Conservation (phyloP, 2,888 invertebrate species). For the Balanococcus diminutus region DNA sequence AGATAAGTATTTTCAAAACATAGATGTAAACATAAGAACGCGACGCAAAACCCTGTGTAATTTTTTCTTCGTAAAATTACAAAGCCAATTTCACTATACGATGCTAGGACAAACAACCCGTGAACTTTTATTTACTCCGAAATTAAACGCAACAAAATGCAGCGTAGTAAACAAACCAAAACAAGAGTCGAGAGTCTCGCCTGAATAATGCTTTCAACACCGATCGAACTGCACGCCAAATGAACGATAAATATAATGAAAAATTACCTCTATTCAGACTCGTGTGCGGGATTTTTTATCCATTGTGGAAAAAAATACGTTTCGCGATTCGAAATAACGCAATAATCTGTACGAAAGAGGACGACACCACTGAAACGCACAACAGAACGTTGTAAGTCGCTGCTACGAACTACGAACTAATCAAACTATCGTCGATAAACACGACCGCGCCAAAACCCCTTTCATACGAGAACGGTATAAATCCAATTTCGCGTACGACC, state of each 20-base stretch:
- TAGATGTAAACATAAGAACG: background rate
- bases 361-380: background rate
- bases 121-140: too few species aligned
- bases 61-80: too few species aligned
- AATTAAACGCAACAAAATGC: background rate
- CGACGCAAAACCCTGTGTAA: background rate
- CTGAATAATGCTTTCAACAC: too few species aligned
- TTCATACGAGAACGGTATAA: background rate
- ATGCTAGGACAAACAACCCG: too few species aligned
- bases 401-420: constrained; percentile 28
- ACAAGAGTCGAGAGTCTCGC: too few species aligned
- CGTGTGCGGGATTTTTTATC: background rate
- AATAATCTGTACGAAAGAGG: background rate
- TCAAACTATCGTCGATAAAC: constrained; percentile 34
- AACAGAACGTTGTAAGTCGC: constrained; percentile 5
- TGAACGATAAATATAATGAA: too few species aligned
- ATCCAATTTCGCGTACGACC: background rate
- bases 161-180: background rate
- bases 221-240: too few species aligned
- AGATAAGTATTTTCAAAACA: background rate
- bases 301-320: background rate
- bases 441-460: background rate
- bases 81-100: too few species aligned
- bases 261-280: background rate
- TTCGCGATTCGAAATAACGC: background rate